These are phyloP conservation scores for Matsumurasca onukii DNA, from an alignment of 1,140 invertebrate species.

Conservation along the genomic window DNA sequence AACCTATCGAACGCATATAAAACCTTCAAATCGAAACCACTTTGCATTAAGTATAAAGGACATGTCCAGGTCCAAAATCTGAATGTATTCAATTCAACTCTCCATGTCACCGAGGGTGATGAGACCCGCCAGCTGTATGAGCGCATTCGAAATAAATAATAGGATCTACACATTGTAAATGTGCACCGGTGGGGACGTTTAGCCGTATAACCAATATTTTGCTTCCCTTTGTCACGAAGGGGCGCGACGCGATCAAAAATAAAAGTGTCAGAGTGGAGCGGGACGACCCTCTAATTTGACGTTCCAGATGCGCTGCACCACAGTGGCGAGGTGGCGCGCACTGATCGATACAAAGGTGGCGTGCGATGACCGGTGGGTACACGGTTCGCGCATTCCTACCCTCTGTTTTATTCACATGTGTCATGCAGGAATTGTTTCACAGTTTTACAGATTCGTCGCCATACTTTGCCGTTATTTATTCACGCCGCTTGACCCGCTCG, in stretches of 20 bases:
- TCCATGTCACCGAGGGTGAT: too few relatives aligned
- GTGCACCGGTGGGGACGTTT: slow-evolving; percentile 12
- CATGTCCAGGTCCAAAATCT: too few relatives aligned
- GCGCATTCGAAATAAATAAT: background rate
- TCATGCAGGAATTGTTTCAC: slow-evolving; percentile 29
- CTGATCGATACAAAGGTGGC: slow-evolving; percentile 19
- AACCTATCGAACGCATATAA: too few relatives aligned
- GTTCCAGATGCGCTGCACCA: background rate
- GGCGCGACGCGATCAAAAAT: background rate
- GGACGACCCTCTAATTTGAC: background rate
- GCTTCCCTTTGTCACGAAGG: background rate
- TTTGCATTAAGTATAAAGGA: too few relatives aligned
- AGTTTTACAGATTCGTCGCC: background rate
- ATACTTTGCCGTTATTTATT: slow-evolving; percentile 26
- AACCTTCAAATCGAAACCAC: too few relatives aligned
- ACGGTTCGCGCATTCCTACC: slow-evolving; percentile 32
- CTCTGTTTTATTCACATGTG: slow-evolving; percentile 28
- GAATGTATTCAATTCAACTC: too few relatives aligned
- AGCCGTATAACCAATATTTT: slow-evolving; percentile 22
- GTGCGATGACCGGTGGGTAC: slow-evolving; percentile 34
- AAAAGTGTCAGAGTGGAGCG: slow-evolving; percentile 4
- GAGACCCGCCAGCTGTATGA: too few relatives aligned
- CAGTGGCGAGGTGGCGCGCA: background rate
- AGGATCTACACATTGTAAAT: background rate
- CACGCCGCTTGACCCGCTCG: background rate